Evolutionary conservation across 2,797 vertebrate genomes (phyloP).

Genomic region (Lacerta agilis): DNA sequence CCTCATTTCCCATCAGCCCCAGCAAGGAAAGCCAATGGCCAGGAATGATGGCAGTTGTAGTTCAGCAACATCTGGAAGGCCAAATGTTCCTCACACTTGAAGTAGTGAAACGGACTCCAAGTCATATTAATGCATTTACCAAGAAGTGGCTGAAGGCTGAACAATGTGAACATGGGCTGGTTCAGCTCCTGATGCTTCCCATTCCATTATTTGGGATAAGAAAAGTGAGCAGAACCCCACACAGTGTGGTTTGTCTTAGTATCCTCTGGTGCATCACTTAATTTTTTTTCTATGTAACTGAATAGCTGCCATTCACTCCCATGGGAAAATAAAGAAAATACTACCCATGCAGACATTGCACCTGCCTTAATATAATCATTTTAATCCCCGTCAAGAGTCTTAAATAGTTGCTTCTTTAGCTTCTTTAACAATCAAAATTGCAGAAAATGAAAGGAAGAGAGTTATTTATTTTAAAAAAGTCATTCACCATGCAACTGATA

Average conservation of each 20-base stretch:
- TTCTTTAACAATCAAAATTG: too few species aligned
- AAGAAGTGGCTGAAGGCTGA: neutral
- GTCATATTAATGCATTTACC: neutral
- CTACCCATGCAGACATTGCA: neutral
- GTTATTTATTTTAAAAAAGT: neutral
- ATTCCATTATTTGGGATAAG: neutral
- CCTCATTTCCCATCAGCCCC: too few species aligned
- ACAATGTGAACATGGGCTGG: neutral
- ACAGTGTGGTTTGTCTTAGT: neutral
- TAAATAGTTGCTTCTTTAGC: constrained; percentile 40
- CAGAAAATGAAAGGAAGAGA: neutral
- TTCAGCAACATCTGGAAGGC: too few species aligned
- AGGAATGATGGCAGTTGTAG: too few species aligned
- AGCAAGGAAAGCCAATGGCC: too few species aligned
- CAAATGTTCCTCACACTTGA: too few species aligned
- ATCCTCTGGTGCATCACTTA: neutral
- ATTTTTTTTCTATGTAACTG: neutral
- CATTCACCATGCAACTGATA: neutral
- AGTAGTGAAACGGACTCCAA: neutral
- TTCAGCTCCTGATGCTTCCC: neutral
- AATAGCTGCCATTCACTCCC: neutral
- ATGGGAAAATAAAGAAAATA: neutral
- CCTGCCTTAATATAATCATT: neutral
- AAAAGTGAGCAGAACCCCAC: neutral
- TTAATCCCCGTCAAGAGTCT: constrained; percentile 26